These are phyloP conservation scores for Microtus pennsylvanicus DNA, from an alignment of 2,113 vertebrate genomes.

Conservation along the genomic window DNA sequence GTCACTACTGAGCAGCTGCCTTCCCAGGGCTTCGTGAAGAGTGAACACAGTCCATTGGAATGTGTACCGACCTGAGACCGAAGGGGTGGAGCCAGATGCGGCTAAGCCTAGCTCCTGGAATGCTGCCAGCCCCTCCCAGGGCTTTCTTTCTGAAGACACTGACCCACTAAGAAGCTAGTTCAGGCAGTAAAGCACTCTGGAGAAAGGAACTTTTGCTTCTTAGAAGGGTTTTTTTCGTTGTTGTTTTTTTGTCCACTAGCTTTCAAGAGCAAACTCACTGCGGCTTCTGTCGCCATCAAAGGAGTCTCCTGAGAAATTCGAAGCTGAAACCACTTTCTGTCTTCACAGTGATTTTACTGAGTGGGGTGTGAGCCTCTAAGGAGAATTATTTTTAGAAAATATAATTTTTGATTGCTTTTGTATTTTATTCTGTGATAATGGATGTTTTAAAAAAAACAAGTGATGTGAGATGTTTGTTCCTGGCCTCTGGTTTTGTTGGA, in stretches of 20 bases:
- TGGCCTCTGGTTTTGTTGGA: background rate
- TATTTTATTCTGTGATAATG: conserved; percentile 61
- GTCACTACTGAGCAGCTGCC: conserved; percentile 74
- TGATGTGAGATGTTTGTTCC: background rate
- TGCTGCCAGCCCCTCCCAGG: background rate
- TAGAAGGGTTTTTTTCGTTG: background rate
- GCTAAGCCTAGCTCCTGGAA: background rate
- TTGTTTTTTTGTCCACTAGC: background rate
- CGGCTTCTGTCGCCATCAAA: background rate
- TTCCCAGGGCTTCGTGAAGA: conserved; percentile 20
- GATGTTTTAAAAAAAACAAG: background rate
- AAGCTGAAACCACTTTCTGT: background rate
- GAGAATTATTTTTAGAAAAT: conserved; percentile 62
- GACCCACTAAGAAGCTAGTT: background rate
- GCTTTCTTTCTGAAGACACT: background rate
- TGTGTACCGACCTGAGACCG: conserved; percentile 19
- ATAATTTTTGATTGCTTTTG: conserved; percentile 64
- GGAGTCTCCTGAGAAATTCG: background rate
- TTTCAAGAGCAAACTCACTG: background rate
- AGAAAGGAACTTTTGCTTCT: background rate
- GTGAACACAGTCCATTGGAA: conserved; percentile 24
- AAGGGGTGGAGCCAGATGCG: background rate
- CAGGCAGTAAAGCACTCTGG: background rate
- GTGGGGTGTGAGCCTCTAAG: background rate
- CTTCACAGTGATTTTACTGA: background rate